Percentiles rank a stretch among this genome's conserved stretches.
Conservation (phyloP, 2,113 vertebrate species). For the Bos taurus region ARS-UCD2.0 NC_037333.1:22605501-22606000, state of each 20-base stretch:
- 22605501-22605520: neutral
- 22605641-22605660: neutral
- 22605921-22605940: conserved; percentile 2
- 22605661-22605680: neutral
- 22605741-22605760: conserved; percentile 29
- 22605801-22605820: conserved; percentile 1
- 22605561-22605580: neutral
- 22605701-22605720: neutral
- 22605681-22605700: conserved; percentile 10
- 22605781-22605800: neutral
- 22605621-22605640: neutral
- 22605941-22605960: neutral
- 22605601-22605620: neutral
- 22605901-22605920: conserved; percentile 8
- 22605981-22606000: neutral
- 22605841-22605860: neutral
- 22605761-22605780: neutral
- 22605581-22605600: conserved; percentile 22
- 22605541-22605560: neutral
- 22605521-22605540: neutral
- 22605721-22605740: neutral
- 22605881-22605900: neutral
- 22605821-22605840: neutral
- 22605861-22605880: conserved; percentile 21
- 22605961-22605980: neutral